Evolutionary conservation across 1,140 invertebrate species (phyloP).

Genomic region (Papilio dardanus): DNA sequence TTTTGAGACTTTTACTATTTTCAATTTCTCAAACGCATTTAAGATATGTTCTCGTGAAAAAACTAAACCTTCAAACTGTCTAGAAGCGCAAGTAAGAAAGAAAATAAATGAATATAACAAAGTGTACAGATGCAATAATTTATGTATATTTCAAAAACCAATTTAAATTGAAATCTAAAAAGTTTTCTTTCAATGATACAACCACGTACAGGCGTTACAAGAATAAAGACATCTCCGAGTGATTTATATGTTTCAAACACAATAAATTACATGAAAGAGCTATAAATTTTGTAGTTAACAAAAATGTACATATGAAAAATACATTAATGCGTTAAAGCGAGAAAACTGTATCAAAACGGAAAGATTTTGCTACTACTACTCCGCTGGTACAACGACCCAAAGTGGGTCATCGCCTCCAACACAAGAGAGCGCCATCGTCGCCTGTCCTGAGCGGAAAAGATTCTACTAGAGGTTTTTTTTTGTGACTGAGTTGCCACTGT

Average conservation of each 20-base stretch:
- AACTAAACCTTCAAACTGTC: neutral
- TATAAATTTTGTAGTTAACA: conserved; percentile 43
- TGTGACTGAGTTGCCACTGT: no score
- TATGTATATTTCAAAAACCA: neutral
- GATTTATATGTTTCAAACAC: conserved; percentile 28
- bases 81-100: neutral
- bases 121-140: conserved; percentile 2
- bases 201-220: conserved; percentile 24
- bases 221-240: conserved; percentile 24
- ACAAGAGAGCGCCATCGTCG: no score
- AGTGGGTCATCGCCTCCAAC: no score
- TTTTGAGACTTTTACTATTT: neutral
- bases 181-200: conserved; percentile 15
- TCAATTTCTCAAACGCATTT: neutral
- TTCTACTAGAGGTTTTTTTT: no score
- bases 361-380: no score
- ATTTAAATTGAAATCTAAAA: conserved; percentile 31
- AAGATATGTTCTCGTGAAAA: neutral
- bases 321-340: conserved; percentile 40
- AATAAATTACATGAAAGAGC: conserved; percentile 38
- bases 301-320: conserved; percentile 38
- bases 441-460: no score
- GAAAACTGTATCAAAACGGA: conserved; percentile 39
- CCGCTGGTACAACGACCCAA: no score
- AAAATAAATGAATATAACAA: conserved; percentile 7